Evolutionary conservation across 2,113 vertebrate species (phyloP).

Genomic region (Chamaetylas fuelleborni): DNA sequence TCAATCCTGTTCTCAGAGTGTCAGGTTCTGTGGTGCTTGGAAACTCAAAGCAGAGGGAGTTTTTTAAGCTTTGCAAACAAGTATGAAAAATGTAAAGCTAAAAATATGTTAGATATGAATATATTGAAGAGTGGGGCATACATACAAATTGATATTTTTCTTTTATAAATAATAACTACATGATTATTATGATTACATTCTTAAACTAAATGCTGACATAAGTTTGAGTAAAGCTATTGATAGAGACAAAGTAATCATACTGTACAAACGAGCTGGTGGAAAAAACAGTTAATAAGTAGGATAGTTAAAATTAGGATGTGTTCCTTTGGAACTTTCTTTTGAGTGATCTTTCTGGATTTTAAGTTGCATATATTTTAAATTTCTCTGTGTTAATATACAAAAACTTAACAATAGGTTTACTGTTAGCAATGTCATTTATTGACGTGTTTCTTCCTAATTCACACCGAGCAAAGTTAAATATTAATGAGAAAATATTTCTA

Average conservation of each 20-base stretch:
- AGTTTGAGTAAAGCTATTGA: not conserved
- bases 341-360: not conserved
- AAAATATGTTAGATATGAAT: not conserved
- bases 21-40: not conserved
- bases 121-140: not conserved
- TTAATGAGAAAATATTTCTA: not conserved
- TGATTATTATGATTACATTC: not conserved
- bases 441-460: not conserved
- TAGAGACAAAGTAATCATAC: not conserved
- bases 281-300: not conserved
- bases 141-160: not conserved
- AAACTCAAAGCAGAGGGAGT: not conserved
- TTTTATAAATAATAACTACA: not conserved
- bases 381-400: not conserved
- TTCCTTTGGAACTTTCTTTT: not conserved
- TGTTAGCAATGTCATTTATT: not conserved
- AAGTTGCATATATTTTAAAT: not conserved
- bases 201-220: not conserved
- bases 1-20: not conserved
- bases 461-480: not conserved
- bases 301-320: not conserved
- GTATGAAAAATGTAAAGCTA: not conserved
- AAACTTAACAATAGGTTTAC: not conserved
- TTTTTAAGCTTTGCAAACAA: not conserved
- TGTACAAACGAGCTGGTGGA: rapidly evolving